Evolutionary conservation across 1,140 invertebrate genomes (phyloP).

Genomic region (Heliconius eleuchia): DNA sequence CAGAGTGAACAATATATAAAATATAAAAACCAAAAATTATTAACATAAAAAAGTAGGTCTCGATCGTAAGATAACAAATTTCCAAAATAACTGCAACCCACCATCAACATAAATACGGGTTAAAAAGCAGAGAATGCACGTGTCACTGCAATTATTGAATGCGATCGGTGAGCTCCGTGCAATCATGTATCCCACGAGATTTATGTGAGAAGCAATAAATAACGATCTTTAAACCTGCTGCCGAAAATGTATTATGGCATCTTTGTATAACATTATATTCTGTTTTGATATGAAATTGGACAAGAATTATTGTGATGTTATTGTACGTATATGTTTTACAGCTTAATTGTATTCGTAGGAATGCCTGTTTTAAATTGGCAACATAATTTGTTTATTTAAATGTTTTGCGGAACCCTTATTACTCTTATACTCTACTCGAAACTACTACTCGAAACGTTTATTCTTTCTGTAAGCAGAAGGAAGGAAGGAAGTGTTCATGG

Average conservation of each 20-base stretch:
- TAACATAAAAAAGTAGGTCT: neutral
- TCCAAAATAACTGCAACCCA: neutral
- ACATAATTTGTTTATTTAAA: no score
- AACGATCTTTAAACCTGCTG: conserved; percentile 13
- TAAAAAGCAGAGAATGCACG: conserved; percentile 11
- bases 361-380: no score
- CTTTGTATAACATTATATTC: neutral
- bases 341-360: neutral
- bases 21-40: neutral
- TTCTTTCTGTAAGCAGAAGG: no score
- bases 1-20: no score
- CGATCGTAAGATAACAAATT: neutral
- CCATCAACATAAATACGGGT: conserved; percentile 16
- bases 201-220: conserved; percentile 40
- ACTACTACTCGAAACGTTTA: no score
- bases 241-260: conserved; percentile 10
- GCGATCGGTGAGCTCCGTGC: neutral
- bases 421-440: no score
- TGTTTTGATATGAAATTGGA: neutral
- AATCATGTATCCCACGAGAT: conserved; percentile 29
- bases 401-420: no score
- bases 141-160: conserved; percentile 28
- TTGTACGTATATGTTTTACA: no score
- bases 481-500: no score
- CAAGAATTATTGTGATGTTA: neutral